phyloP scores from a whole-genome alignment of 2,113 vertebrate species.

The Psittacula cyanocephala region DNA sequence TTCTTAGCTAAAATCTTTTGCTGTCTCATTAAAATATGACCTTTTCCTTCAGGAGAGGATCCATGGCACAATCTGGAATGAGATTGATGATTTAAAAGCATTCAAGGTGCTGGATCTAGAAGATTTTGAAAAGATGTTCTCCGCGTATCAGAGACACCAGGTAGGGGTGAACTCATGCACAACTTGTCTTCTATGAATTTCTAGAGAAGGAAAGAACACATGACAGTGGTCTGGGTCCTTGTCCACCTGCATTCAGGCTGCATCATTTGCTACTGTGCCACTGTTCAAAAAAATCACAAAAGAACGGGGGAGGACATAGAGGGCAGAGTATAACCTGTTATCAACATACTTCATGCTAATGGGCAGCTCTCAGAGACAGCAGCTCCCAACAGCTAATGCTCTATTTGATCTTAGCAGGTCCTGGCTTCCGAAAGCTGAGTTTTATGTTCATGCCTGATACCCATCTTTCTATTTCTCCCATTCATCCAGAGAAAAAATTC shows the following conservation, averaged over 20 bases:
- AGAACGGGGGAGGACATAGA: neutral
- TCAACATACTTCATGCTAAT: neutral
- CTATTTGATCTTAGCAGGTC: neutral
- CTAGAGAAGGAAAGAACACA: neutral
- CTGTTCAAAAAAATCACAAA: neutral
- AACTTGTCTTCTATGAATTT: neutral
- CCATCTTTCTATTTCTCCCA: neutral
- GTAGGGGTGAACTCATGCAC: slow-evolving; percentile 45
- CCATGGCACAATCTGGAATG: slow-evolving; percentile 91
- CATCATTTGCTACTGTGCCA: neutral
- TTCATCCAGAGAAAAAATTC: neutral
- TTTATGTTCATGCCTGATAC: neutral
- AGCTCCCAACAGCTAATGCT: neutral
- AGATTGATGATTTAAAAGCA: slow-evolving; percentile 90
- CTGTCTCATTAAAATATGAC: neutral
- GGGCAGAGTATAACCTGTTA: neutral
- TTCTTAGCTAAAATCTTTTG: neutral
- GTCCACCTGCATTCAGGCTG: neutral
- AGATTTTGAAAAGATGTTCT: slow-evolving; percentile 98
- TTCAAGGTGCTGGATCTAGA: slow-evolving; percentile 92
- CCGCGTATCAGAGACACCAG: slow-evolving; percentile 93
- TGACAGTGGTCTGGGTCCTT: neutral
- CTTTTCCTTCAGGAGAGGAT: slow-evolving; percentile 83
- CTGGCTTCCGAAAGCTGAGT: neutral
- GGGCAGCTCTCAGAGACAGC: neutral